Evolutionary conservation across 2,888 invertebrate genomes (phyloP), one percentile per base, ranked within the genome.

Genomic region (Eledone cirrhosa): DNA sequence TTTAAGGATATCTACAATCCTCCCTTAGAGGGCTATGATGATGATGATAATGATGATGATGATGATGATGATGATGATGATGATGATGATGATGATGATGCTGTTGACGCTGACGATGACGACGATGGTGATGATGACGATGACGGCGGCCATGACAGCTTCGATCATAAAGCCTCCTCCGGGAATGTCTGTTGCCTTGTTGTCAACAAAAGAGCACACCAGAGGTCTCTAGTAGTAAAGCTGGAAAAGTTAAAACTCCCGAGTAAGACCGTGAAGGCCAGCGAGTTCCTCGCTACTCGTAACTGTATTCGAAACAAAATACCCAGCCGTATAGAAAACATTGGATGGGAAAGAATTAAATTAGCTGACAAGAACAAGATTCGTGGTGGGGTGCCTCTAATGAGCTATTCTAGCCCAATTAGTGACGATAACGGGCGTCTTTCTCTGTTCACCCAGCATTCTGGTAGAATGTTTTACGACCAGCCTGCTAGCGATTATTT

Each of bases 201-300:
- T 31, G 69, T 79, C 41, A 75, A 65, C 14, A 76, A 84, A 79
- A 87, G 88, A 78, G 87, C 86, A 83, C 88, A 87, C 33, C 81
- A 84, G 78, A 85, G 83, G 77, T 81, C 84, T 74, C 86, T 88
- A 87, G 80, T 83, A 75, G 87, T 88, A 27, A 83, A 83, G n/a
- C 77, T 88, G 13, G 79, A 84, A 41, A 85, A 83, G 77, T 75
- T 85, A n/a, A 77, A 81, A 14, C 27, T 81, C 16, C 63, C 41
- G 13, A 75, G 53, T 59, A 69, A 65, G 19, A 53, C 79, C 24
- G 79, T 81, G 16, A 80, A 79, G 63, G 81, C 78, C 11, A 77
- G 65, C 63, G 80, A 80, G 19, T 81, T 80, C 74, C 65, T 81
- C 11, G 78, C 78, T 8, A 69, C 67, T n/a, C 78, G 77, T 47